Evolutionary conservation across 2,888 invertebrate genomes (phyloP).

Genomic region (Rotaria magnacalcarata): DNA sequence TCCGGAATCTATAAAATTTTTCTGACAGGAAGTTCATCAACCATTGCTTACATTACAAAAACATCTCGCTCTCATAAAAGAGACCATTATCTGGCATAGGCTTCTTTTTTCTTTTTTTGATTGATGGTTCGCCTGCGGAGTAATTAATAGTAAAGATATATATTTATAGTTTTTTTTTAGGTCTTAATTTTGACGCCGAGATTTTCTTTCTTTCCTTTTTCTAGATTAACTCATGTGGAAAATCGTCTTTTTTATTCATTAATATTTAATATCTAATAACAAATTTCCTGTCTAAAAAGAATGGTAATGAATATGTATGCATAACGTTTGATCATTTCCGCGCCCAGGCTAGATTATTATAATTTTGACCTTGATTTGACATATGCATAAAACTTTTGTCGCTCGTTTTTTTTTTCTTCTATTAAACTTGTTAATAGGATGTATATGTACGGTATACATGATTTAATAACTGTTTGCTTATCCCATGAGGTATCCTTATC

Average conservation of each 20-base stretch:
- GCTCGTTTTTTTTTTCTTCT: neutral
- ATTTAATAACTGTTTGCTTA: neutral
- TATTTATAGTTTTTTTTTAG: neutral
- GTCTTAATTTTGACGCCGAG: neutral
- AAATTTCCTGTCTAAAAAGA: neutral
- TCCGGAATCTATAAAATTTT: neutral
- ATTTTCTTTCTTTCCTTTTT: neutral
- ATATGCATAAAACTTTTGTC: neutral
- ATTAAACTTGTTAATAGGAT: neutral
- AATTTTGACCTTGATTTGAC: constrained; percentile 7
- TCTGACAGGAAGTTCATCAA: neutral
- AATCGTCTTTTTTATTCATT: neutral
- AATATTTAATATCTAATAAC: neutral
- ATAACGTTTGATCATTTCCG: neutral
- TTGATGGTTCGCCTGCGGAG: neutral
- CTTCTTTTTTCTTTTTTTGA: neutral
- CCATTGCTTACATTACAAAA: neutral
- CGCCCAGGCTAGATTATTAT: neutral
- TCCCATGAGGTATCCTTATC: neutral
- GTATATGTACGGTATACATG: neutral
- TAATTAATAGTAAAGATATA: no score
- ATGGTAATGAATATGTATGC: neutral
- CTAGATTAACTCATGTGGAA: neutral
- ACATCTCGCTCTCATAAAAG: neutral
- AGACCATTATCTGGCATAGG: neutral